These are phyloP conservation scores for Apostichopus parvimensis DNA, from an alignment of 35 echinoderm and acorn worm genomes.

Conservation along the genomic window DNA sequence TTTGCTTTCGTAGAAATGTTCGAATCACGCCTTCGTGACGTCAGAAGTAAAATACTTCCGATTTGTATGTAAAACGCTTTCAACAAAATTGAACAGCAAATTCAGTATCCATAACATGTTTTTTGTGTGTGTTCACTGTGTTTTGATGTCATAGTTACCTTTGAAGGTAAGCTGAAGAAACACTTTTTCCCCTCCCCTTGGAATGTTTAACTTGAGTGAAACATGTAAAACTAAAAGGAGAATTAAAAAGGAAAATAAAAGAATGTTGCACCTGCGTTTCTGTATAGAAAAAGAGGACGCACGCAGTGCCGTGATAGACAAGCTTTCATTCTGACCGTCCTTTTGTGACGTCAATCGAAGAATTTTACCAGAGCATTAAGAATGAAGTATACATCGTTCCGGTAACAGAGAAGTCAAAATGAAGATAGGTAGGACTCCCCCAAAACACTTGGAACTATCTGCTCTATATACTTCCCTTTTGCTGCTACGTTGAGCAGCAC, in stretches of 20 bases:
- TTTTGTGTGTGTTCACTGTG: too few species aligned
- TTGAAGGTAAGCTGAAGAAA: too few species aligned
- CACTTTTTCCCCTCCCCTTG: too few species aligned
- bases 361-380: constrained; percentile 7
- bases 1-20: too few species aligned
- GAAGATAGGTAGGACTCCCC: neutral
- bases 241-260: neutral
- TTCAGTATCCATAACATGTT: too few species aligned
- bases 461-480: constrained; percentile 41
- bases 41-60: too few species aligned
- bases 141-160: too few species aligned
- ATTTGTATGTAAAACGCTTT: too few species aligned
- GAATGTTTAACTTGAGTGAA: neutral
- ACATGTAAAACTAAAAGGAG: neutral
- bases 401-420: neutral
- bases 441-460: constrained; percentile 12
- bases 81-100: too few species aligned
- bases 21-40: too few species aligned
- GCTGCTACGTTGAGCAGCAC: constrained; percentile 28
- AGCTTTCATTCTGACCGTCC: neutral
- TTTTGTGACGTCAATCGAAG: constrained; percentile 12
- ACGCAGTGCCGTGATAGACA: neutral
- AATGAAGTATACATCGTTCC: neutral
- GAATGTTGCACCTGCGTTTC: neutral
- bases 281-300: neutral